phyloP scores from a whole-genome alignment of 2,797 vertebrate genomes.

The Miichthys miiuy region DNA sequence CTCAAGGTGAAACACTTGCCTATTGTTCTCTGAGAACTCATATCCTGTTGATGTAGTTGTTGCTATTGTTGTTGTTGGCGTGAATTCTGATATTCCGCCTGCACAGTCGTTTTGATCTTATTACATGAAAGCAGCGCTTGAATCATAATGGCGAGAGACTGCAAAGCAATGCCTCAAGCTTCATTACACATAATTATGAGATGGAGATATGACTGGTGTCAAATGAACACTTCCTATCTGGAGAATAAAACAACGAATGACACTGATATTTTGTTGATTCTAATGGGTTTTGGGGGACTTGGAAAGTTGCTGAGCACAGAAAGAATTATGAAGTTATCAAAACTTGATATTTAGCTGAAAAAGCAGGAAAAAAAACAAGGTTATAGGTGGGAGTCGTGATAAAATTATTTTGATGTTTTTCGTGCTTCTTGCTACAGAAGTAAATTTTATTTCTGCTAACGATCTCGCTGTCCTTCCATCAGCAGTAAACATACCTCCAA shows the following conservation, averaged over 20 bases:
- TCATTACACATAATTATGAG: conserved; percentile 72
- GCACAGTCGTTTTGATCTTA: conserved; percentile 70
- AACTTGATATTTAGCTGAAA: conserved; percentile 23
- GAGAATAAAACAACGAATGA: conserved; percentile 30
- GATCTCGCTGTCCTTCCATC: conserved; percentile 5
- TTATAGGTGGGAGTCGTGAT: conserved; percentile 33
- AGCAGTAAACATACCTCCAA: conserved; percentile 15
- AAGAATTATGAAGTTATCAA: conserved; percentile 11
- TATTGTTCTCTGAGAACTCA: conserved; percentile 65
- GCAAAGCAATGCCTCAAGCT: conserved; percentile 58
- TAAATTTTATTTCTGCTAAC: conserved; percentile 24
- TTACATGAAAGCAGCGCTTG: conserved; percentile 70
- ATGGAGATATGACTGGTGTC: conserved; percentile 58
- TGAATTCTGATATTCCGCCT: conserved; percentile 58
- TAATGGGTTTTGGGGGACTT: conserved; percentile 15
- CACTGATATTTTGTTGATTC: conserved; percentile 21
- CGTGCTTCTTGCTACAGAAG: conserved; percentile 6
- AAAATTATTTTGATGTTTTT: conserved; percentile 28
- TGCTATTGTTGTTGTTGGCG: conserved; percentile 65
- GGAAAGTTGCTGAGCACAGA: conserved; percentile 7
- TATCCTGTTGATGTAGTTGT: conserved; percentile 66
- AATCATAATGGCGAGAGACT: conserved; percentile 58
- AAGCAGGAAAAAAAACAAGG: not conserved
- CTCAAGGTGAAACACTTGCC: conserved; percentile 66
- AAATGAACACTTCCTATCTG: conserved; percentile 48